Evolutionary conservation across 2,888 invertebrate genomes (phyloP).

Genomic region (Merodon equestris): DNA sequence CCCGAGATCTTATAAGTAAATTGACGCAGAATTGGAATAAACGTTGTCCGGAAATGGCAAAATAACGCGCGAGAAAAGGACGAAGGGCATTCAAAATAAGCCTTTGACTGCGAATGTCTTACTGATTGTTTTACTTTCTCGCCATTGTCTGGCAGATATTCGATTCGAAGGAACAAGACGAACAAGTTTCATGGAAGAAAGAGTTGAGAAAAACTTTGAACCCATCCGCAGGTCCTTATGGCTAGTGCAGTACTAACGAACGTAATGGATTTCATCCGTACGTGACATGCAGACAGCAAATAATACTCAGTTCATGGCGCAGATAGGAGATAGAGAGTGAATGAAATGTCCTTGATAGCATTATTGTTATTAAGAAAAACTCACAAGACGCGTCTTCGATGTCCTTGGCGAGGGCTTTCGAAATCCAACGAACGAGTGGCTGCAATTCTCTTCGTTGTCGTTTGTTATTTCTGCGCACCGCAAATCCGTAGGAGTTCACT

Average conservation of each 20-base stretch:
- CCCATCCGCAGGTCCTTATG: slow-evolving; percentile 58
- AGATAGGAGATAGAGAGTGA: not conserved
- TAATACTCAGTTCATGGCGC: slow-evolving; percentile 31
- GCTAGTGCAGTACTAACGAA: slow-evolving; percentile 62
- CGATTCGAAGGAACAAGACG: slow-evolving; percentile 2
- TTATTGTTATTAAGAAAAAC: slow-evolving; percentile 63
- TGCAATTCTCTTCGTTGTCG: slow-evolving; percentile 12
- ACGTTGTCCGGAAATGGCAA: slow-evolving; percentile 37
- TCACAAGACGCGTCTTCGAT: slow-evolving; percentile 42
- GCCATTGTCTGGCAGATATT: not conserved
- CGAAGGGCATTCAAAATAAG: not conserved
- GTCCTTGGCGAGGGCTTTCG: slow-evolving; percentile 3
- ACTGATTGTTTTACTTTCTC: slow-evolving; percentile 37
- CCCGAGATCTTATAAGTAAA: slow-evolving; percentile 22
- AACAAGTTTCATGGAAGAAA: slow-evolving; percentile 5
- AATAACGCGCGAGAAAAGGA: slow-evolving; percentile 4
- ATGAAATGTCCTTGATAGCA: slow-evolving; percentile 51
- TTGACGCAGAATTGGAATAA: slow-evolving; percentile 40
- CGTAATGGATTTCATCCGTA: slow-evolving; percentile 66
- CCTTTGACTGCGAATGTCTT: slow-evolving; percentile 6
- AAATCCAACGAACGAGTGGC: not conserved
- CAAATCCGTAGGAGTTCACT: slow-evolving; percentile 60
- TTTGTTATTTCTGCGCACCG: slow-evolving; percentile 20
- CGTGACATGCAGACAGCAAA: slow-evolving; percentile 67
- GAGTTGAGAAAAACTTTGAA: slow-evolving; percentile 40